A percentile compares a stretch with the other conserved stretches of the same genome.
phyloP scores from a whole-genome alignment of 2,113 vertebrate genomes.

The Neolamprologus tretocephalus region DNA sequence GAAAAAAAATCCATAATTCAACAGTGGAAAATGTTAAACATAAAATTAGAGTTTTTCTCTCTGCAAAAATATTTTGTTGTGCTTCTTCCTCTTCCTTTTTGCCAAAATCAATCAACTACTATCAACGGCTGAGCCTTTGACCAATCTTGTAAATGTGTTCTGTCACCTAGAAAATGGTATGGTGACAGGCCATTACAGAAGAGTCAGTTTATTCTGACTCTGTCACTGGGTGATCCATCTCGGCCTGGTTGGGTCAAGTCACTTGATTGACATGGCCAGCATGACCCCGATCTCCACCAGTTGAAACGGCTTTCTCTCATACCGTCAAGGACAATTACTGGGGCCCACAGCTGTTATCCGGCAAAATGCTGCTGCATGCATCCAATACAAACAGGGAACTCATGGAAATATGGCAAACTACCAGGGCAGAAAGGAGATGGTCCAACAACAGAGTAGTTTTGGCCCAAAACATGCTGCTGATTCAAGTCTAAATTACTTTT shows the following conservation, averaged over 20 bases:
- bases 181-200: conserved; percentile 63
- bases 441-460: neutral
- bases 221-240: conserved; percentile 23
- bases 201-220: conserved; percentile 45
- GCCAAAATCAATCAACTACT: conserved; percentile 6
- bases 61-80: neutral
- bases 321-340: conserved; percentile 60
- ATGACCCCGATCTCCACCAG: conserved; percentile 31
- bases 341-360: conserved; percentile 8
- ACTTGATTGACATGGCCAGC: conserved; percentile 48
- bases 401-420: neutral
- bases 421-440: neutral
- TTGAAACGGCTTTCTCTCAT: conserved; percentile 18
- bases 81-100: neutral
- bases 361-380: conserved; percentile 11
- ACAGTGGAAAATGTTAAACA: neutral
- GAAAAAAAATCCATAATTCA: neutral
- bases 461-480: conserved; percentile 1
- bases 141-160: conserved; percentile 13
- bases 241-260: neutral
- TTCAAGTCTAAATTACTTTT: conserved; percentile 25
- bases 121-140: neutral
- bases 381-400: conserved; percentile 28
- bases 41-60: neutral
- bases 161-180: conserved; percentile 50